Percentiles rank a stretch among this genome's conserved stretches.
These are phyloP conservation scores for Lucilia cuprina DNA, from an alignment of 1,140 invertebrate genomes.

Conservation along the genomic window DNA sequence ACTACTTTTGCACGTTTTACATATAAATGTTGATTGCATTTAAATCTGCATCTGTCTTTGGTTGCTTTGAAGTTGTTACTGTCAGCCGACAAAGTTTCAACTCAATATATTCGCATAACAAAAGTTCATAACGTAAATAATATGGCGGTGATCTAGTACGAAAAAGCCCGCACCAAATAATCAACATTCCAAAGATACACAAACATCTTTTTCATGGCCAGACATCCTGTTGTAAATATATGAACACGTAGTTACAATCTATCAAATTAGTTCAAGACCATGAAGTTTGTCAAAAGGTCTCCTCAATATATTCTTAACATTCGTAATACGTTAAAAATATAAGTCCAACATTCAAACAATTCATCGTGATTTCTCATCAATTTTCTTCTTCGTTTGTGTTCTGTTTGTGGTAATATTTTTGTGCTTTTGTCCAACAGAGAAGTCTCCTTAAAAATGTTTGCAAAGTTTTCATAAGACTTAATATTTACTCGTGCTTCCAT, in stretches of 20 bases:
- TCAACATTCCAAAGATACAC: neutral
- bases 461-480: neutral
- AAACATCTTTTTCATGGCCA: neutral
- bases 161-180: neutral
- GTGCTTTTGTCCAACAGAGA: neutral
- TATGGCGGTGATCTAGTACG: neutral
- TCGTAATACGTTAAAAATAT: neutral
- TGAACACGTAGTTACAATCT: conserved; percentile 10
- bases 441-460: neutral
- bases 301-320: no score
- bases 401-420: neutral
- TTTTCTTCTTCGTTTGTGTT: neutral
- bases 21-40: neutral
- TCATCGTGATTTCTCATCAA: neutral
- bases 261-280: conserved; percentile 17
- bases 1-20: no score
- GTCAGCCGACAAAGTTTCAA: neutral
- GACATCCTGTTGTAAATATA: neutral
- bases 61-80: neutral
- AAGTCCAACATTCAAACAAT: neutral
- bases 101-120: neutral
- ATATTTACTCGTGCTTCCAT: neutral
- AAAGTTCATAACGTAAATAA: conserved; percentile 13
- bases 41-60: conserved; percentile 16
- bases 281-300: conserved; percentile 11